phyloP scores from a whole-genome alignment of 2,113 vertebrate genomes.

The Centropus bengalensis region DNA sequence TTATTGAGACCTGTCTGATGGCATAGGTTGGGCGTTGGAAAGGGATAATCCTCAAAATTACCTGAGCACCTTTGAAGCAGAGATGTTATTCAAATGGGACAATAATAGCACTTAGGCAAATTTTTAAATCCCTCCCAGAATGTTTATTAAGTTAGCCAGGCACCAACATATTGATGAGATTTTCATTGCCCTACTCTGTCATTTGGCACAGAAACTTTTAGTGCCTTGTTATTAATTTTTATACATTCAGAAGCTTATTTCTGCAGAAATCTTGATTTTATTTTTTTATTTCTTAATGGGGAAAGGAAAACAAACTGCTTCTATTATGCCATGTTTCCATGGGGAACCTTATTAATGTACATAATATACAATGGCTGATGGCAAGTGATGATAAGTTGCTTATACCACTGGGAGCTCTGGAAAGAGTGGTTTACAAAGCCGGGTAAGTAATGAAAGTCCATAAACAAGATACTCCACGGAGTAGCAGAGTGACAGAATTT shows the following conservation, averaged over 20 bases:
- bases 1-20: not conserved
- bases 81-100: not conserved
- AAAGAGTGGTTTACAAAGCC: slow-evolving; percentile 52
- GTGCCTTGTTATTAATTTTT: slow-evolving; percentile 30
- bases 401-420: slow-evolving; percentile 47
- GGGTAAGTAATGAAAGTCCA: slow-evolving; percentile 60
- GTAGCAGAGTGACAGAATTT: slow-evolving; percentile 54
- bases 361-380: slow-evolving; percentile 45
- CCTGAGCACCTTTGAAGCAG: not conserved
- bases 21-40: not conserved
- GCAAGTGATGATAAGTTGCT: slow-evolving; percentile 63
- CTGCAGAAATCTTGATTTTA: slow-evolving; percentile 5
- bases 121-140: not conserved
- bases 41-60: not conserved
- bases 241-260: not conserved
- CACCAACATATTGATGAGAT: not conserved
- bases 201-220: slow-evolving; percentile 19
- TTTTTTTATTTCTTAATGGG: not conserved
- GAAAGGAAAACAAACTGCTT: slow-evolving; percentile 34
- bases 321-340: slow-evolving; percentile 18
- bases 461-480: slow-evolving; percentile 58
- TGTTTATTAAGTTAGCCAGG: not conserved
- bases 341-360: slow-evolving; percentile 33
- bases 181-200: not conserved
- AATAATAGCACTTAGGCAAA: not conserved